A percentile compares a stretch with the other conserved stretches of the same genome.
Conservation (phyloP, 2,113 vertebrate species). For the Protobothrops mucrosquamatus region DNA sequence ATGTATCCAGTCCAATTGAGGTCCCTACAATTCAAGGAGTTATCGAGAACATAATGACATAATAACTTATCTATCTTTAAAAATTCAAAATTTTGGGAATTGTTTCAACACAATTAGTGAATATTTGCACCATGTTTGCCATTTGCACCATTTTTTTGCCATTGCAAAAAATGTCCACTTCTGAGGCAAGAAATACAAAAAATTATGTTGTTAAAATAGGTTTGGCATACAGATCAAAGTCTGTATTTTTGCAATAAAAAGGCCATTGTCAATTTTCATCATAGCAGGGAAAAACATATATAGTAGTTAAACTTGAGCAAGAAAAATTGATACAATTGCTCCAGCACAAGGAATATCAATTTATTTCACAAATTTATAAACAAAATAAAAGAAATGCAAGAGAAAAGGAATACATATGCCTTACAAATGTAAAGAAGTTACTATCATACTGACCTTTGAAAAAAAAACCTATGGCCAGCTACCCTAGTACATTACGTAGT, state of each 20-base stretch:
- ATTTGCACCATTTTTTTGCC: background rate
- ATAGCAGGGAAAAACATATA: background rate
- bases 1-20: background rate
- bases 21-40: background rate
- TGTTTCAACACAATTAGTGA: background rate
- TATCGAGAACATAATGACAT: background rate
- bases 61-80: background rate
- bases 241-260: background rate
- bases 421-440: constrained; percentile 18
- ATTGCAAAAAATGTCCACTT: background rate
- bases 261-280: background rate
- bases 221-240: background rate
- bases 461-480: constrained; percentile 16
- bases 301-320: background rate
- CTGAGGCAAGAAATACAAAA: background rate
- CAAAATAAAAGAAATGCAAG: background rate
- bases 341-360: background rate
- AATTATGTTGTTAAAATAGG: background rate
- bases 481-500: constrained; percentile 25
- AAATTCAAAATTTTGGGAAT: background rate
- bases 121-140: background rate
- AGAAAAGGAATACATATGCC: background rate
- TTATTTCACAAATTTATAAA: background rate
- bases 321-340: background rate
- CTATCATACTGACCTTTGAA: constrained; percentile 37